Evolutionary conservation across 1,140 invertebrate species (phyloP), one percentile per base, ranked within the genome.

Genomic region (Drosophila subobscura): DNA sequence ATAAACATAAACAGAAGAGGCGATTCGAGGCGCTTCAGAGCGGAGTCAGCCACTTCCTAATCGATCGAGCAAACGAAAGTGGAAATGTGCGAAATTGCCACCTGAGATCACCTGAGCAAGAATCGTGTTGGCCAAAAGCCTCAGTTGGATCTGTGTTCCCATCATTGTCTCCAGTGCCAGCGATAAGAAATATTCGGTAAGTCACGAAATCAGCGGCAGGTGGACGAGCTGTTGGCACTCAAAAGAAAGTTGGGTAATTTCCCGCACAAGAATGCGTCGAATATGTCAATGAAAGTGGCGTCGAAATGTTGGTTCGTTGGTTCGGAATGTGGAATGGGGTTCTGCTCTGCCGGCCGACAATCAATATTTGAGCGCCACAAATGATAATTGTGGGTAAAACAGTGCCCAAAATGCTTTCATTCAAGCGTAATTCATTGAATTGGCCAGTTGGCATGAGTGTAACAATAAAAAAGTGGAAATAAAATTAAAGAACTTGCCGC

Each of bases 41-140:
- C 47, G 22, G 22, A 33, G 33, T 8, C 33, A 33, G 33, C 33
- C 33, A 29, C 42, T 12, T 33, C 47, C 66, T 70, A 70, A 70
- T 51, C 49, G 51, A 45, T 67, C 51, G 37, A 49, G 64, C 51
- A 47, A 74, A 54, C 56, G 20, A 29, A 25, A 58, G 33, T 53
- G 65, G 65, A 55, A 56, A 70, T 56, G 66, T 68, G 66, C 63
- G 63, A 70, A 68, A 56, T 47, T 7, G 33, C 41, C 66, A 68
- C 63, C 63, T 68, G 65, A 68, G 12, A 33, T 29, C 29, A 47
- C 10, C 33, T 10, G 33, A 37, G 33, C 12, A 8, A 37, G 33
- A 37, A 37, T 37, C 1, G 29, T 33, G 29, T 33, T 33, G 29
- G 29, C 7, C 29, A 10, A 33, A 33, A 37, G 10, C 12, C 33